A percentile compares a stretch with the other conserved stretches of the same genome.
Evolutionary conservation across 2,113 vertebrate genomes (phyloP).

Genomic region (Cyanoderma ruficeps): DNA sequence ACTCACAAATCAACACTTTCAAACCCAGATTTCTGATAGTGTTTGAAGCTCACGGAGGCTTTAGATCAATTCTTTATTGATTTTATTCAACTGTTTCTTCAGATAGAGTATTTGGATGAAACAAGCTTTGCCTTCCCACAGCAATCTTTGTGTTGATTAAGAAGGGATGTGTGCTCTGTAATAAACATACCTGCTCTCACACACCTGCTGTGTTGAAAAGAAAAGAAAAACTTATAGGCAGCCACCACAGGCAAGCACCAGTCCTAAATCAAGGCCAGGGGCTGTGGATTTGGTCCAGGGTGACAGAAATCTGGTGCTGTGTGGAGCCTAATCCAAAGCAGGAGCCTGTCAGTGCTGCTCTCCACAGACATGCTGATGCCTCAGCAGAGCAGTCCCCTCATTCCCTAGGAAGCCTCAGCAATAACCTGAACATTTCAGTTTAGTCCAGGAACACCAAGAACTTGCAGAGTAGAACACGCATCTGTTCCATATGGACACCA

Average conservation of each 20-base stretch:
- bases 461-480: neutral
- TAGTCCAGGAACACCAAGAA: neutral
- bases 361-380: fast-evolving
- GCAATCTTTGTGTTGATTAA: neutral
- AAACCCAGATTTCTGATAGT: neutral
- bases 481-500: neutral
- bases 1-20: neutral
- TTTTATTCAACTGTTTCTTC: neutral
- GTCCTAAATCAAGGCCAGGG: neutral
- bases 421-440: neutral
- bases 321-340: neutral
- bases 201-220: neutral
- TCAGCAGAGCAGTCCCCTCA: neutral
- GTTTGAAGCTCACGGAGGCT: neutral
- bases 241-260: neutral
- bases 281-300: neutral
- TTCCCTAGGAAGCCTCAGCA: neutral
- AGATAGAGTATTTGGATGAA: neutral
- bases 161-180: neutral
- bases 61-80: neutral
- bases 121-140: neutral
- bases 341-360: neutral
- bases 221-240: neutral
- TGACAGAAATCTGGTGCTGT: neutral
- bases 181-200: neutral